Conservation (phyloP, 2,888 invertebrate genomes). For the Labia minor region DNA sequence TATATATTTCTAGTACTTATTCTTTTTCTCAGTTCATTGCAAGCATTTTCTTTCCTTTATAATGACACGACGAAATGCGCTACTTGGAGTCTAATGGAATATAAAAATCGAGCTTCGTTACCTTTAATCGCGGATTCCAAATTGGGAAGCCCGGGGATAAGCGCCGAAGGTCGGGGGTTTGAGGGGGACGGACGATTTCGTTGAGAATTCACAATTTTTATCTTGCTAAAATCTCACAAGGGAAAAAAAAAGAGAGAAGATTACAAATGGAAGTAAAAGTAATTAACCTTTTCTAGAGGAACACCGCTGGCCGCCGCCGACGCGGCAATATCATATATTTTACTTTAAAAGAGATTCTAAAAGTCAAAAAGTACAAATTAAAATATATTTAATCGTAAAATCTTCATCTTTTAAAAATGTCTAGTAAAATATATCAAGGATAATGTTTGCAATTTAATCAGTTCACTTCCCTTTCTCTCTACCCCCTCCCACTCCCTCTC, state of each 20-base stretch:
- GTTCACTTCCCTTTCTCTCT: no score
- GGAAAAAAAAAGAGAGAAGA: background rate
- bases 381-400: conserved; percentile 1
- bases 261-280: background rate
- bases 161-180: background rate
- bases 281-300: background rate
- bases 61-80: background rate
- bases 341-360: background rate
- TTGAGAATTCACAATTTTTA: background rate
- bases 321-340: background rate
- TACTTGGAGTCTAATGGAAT: background rate
- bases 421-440: background rate
- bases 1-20: background rate
- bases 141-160: background rate
- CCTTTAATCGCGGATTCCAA: conserved; percentile 3
- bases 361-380: background rate
- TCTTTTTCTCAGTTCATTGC: background rate
- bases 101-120: conserved; percentile 13
- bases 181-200: background rate
- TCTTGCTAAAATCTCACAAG: background rate
- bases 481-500: no score
- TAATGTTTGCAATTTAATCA: conserved; percentile 1
- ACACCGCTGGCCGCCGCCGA: background rate
- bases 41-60: background rate
- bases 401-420: background rate